Evolutionary conservation across 2,797 vertebrate species (phyloP).

Genomic region (Ptychadena robeensis): DNA sequence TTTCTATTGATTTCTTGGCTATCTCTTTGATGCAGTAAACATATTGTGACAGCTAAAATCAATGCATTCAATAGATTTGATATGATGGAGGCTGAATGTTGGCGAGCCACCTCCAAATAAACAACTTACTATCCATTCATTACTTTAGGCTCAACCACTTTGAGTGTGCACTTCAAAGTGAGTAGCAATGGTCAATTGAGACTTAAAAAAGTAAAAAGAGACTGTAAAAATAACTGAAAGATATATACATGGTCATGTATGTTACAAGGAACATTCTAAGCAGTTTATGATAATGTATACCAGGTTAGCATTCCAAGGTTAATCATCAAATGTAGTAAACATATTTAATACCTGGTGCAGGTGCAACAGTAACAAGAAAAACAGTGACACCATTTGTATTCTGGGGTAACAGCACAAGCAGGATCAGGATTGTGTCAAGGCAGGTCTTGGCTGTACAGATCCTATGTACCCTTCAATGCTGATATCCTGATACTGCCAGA

Average conservation of each 20-base stretch:
- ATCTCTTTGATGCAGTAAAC: constrained; percentile 58
- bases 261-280: too few relatives aligned
- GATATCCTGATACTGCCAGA: too few relatives aligned
- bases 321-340: background rate
- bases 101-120: constrained; percentile 49
- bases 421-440: too few relatives aligned
- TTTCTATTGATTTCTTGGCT: constrained; percentile 48
- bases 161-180: background rate
- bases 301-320: background rate
- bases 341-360: too few relatives aligned
- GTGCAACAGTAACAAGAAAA: too few relatives aligned
- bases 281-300: background rate
- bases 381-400: too few relatives aligned
- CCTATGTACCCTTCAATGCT: too few relatives aligned
- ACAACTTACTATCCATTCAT: constrained; percentile 19
- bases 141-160: constrained; percentile 1
- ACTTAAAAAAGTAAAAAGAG: background rate
- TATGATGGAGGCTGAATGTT: constrained; percentile 36
- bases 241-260: too few relatives aligned
- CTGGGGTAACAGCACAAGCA: too few relatives aligned
- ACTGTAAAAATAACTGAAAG: background rate
- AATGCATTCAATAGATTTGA: constrained; percentile 56
- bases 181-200: background rate
- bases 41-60: constrained; percentile 54
- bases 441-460: too few relatives aligned